Base-by-base conservation (phyloP, 2,113 vertebrate genomes). In the Caretta caretta region DNA sequence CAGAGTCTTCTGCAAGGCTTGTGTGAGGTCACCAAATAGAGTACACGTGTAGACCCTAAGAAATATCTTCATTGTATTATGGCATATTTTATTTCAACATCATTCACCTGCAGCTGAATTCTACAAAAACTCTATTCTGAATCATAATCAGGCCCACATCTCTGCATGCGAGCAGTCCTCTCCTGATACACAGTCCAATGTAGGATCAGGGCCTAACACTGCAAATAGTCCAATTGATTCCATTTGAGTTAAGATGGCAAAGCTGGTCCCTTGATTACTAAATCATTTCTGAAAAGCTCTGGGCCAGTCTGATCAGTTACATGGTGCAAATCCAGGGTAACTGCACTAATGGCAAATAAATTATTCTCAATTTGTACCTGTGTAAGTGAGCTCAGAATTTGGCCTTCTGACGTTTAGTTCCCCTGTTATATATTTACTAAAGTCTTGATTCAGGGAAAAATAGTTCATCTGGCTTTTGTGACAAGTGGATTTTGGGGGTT, bases 1-100 rank as follows among this genome's bases (percentile, higher is more conserved):
- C 29, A 17, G 24, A 62, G 48, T 8, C 69, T 97, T 96, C 82
- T 0, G 0, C 95, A 96, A 95, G 83, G 87, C 72, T 2, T 7
- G 49, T 46, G 49, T 95, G 92, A 97, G 78, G 89, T 84, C 5
- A 2, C 83, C 90, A 75, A 96, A 84, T 1, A 10, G 53, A 94
- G 85, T 11, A 0, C 87, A 57, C 2, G 25, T 83, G 94, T 86
- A 90, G 56, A 65, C 57, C 53, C 81, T 19, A 83, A 84, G 29
- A 38, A 72, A 86, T 83, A 97, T 2, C 20, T 90, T 83, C 50
- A 8, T 91, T 49, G 56, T 86, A n/a, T 46, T 94, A 35, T 4
- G 90, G 82, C 46, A 48, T 11, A 42, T 10, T 76, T 76, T 8
- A 31, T 89, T 92, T 88, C 92, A 95, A 19, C 69, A 35, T 38